Conservation (phyloP, 2,888 invertebrate species). For the Geotrupes spiniger region DNA sequence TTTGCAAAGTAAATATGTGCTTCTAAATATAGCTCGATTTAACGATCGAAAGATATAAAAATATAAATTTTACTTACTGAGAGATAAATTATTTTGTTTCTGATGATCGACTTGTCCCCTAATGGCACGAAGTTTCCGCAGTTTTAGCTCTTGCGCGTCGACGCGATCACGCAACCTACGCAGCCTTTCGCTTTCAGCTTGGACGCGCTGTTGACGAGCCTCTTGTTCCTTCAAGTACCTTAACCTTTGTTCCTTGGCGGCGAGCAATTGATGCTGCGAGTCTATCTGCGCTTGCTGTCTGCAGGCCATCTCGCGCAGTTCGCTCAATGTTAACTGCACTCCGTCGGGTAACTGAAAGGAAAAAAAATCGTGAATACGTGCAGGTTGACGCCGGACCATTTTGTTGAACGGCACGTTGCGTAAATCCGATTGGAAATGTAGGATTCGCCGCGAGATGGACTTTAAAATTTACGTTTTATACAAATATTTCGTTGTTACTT, state of each 20-base stretch:
- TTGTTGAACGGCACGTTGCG: no score
- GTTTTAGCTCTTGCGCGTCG: conserved; percentile 91
- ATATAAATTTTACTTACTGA: conserved; percentile 68
- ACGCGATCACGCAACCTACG: conserved; percentile 86
- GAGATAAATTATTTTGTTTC: conserved; percentile 85
- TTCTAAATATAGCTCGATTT: no score
- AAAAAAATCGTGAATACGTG: no score
- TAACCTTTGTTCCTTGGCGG: conserved; percentile 89
- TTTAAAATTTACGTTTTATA: no score
- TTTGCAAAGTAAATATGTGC: no score
- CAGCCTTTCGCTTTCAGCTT: conserved; percentile 85
- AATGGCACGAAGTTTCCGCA: conserved; percentile 85
- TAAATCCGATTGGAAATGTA: no score
- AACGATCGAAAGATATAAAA: no score
- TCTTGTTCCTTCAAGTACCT: conserved; percentile 94
- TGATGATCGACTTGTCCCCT: conserved; percentile 92
- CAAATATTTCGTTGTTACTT: no score
- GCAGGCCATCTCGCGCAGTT: conserved; percentile 97
- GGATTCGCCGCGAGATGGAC: no score
- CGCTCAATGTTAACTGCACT: conserved; percentile 87
- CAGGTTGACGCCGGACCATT: no score
- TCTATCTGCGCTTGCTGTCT: conserved; percentile 98
- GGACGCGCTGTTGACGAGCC: conserved; percentile 70
- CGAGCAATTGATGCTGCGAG: conserved; percentile 87
- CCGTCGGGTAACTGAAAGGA: conserved; percentile 82